These are phyloP conservation scores for Temnothorax ravouxi DNA, from an alignment of 2,888 invertebrate genomes.

Conservation along the genomic window DNA sequence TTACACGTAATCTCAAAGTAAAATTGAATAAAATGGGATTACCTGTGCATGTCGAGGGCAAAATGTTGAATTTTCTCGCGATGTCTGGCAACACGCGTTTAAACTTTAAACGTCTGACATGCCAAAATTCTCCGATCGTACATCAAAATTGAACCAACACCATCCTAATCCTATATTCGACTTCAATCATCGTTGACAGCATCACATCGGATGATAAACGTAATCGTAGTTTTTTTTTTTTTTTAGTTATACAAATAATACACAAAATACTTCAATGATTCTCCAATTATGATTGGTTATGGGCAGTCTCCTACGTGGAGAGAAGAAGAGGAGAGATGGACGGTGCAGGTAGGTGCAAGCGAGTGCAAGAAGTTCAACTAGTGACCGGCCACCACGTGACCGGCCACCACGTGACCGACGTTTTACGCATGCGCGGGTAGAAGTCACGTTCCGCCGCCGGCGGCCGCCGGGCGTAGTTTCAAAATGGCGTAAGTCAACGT, in stretches of 20 bases:
- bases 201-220: background rate
- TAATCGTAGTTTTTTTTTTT: constrained; percentile 7
- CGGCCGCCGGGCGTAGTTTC: background rate
- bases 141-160: background rate
- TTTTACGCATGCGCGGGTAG: background rate
- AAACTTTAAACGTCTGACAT: background rate
- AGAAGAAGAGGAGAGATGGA: too few relatives aligned
- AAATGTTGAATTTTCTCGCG: background rate
- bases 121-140: background rate
- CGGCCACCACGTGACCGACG: too few relatives aligned
- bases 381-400: too few relatives aligned
- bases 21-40: background rate
- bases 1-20: background rate
- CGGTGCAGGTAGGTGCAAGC: too few relatives aligned
- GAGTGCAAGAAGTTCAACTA: too few relatives aligned
- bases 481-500: background rate
- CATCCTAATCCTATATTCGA: background rate
- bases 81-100: background rate
- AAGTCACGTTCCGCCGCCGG: background rate
- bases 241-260: background rate
- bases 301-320: too few relatives aligned
- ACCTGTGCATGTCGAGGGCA: constrained; percentile 36
- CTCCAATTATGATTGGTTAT: too few relatives aligned
- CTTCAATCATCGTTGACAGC: background rate
- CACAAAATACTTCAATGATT: background rate